These are phyloP conservation scores for Carassius gibelio DNA, from an alignment of 2,113 vertebrate genomes.

Conservation along the genomic window DNA sequence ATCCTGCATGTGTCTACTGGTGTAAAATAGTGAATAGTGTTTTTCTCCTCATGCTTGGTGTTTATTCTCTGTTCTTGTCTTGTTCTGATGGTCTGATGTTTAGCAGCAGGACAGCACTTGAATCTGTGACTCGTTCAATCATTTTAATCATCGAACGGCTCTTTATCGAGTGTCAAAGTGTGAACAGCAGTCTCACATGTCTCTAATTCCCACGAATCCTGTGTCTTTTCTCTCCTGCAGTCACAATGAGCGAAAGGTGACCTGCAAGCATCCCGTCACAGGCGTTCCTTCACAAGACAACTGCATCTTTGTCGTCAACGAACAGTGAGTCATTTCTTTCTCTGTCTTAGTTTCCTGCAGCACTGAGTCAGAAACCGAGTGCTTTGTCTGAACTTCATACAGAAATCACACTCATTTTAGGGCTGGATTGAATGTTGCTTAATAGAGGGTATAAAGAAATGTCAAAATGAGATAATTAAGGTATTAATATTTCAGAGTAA, in stretches of 20 bases:
- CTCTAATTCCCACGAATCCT: slow-evolving; percentile 31
- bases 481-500: background rate
- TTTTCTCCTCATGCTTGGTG: background rate
- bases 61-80: background rate
- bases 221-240: slow-evolving; percentile 70
- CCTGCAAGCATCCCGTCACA: slow-evolving; percentile 95
- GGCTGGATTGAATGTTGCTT: background rate
- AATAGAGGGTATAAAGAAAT: background rate
- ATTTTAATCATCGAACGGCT: background rate
- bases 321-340: slow-evolving; percentile 89
- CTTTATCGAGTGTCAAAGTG: background rate
- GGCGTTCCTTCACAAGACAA: slow-evolving; percentile 94
- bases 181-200: background rate
- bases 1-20: background rate
- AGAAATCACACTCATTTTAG: background rate
- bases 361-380: slow-evolving; percentile 51
- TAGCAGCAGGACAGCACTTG: background rate
- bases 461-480: background rate
- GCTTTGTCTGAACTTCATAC: background rate
- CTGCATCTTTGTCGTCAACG: slow-evolving; percentile 97
- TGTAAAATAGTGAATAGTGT: background rate
- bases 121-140: background rate
- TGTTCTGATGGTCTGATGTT: background rate
- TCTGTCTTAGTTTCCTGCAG: slow-evolving; percentile 24
- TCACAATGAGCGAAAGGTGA: slow-evolving; percentile 98